Base-by-base conservation (phyloP, 2,888 invertebrate species). In the Tiliacea aurago region DNA sequence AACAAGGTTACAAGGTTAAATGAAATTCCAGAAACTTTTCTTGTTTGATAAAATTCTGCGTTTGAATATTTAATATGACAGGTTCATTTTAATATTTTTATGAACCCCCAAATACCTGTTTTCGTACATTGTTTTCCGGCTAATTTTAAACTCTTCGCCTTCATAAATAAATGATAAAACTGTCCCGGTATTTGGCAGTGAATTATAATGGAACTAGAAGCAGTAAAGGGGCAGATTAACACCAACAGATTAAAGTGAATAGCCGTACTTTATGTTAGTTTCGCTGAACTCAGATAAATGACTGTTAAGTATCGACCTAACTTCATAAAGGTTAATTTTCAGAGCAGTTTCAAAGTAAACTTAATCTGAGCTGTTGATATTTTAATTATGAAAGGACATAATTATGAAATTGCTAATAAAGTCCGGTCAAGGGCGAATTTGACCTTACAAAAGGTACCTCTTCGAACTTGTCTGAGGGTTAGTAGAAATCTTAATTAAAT, bases 1-100 rank as follows among this genome's bases (percentile, higher is more conserved):
- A 89, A 83, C 80, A 37, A 37, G 37, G 37, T 86, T 86, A 83
- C 80, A 37, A 37, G 37, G 37, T 86, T 86, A 87, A 85, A 87
- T 75, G 87, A 87, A 86, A 88, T 90, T 88, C 86, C 72, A 72
- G 47, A 79, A 90, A 90, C 80, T 90, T 91, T 84, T 84, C 88
- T 85, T 87, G 86, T 89, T 88, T 90, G 89, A 89, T 90, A 83
- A 87, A 89, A 88, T 88, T 90, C 86, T 83, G 79, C 83, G 84
- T 85, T 84, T 73, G 81, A 78, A 86, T 88, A 88, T 89, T 88
- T 88, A 85, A 90, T 89, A 88, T 87, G 90, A 88, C 90, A 87
- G 85, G 85, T 83, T 76, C 64, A 80, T 86, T 84, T 87, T 82
- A 75, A 80, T 53, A 63, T 63, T 76, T 53, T 75, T 56, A 77